These are phyloP conservation scores for Nebria brevicollis DNA, from an alignment of 2,888 invertebrate genomes.

Conservation along the genomic window DNA sequence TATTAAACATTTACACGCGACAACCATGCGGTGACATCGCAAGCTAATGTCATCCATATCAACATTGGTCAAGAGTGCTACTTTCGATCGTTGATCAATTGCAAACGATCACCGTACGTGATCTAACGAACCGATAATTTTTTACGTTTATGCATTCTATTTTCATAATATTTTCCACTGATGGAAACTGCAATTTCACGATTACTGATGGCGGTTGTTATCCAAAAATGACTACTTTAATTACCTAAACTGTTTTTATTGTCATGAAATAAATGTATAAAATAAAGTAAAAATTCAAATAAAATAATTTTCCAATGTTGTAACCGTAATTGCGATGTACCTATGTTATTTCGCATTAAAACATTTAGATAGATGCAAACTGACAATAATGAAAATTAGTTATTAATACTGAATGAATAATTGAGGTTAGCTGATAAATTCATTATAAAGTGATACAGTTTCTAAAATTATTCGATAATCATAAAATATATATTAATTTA, in stretches of 20 bases:
- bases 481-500: not conserved
- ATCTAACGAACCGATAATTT: conserved; percentile 27
- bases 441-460: not conserved
- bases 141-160: conserved; percentile 27
- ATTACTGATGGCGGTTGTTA: too few species aligned
- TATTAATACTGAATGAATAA: not conserved
- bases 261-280: too few species aligned
- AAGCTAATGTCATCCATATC: conserved; percentile 4
- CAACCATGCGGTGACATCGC: conserved; percentile 23
- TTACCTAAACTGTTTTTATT: too few species aligned
- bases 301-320: not conserved
- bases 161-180: not conserved
- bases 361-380: not conserved
- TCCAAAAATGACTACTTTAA: too few species aligned
- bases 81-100: not conserved
- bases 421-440: not conserved
- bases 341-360: not conserved
- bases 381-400: not conserved
- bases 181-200: not conserved
- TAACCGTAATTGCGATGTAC: not conserved
- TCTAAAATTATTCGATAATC: not conserved
- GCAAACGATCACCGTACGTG: not conserved
- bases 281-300: not conserved
- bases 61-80: not conserved
- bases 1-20: conserved; percentile 39